Percentiles rank a stretch among this genome's conserved stretches.
phyloP scores from a whole-genome alignment of 2,888 invertebrate species.

The Steinernema scapterisci region DNA sequence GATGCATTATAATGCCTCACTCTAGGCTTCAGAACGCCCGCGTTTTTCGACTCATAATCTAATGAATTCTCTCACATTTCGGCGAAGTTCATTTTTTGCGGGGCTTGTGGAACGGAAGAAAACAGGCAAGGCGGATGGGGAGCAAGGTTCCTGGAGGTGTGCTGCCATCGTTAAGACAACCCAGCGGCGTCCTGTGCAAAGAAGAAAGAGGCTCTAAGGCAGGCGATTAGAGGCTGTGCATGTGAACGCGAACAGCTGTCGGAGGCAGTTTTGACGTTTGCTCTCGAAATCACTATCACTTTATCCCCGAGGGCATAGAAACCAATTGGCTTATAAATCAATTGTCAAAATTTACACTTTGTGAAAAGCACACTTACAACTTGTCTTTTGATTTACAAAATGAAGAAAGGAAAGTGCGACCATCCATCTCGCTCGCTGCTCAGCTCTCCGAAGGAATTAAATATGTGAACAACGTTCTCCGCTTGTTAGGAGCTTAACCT shows the following conservation, averaged over 20 bases:
- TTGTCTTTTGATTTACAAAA: neutral
- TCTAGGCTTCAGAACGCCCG: neutral
- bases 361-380: constrained; percentile 15
- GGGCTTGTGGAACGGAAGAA: too few relatives aligned
- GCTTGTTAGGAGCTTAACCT: constrained; percentile 1
- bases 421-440: neutral
- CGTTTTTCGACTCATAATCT: neutral
- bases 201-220: constrained; percentile 8
- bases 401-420: neutral
- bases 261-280: neutral
- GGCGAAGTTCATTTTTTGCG: too few relatives aligned
- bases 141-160: too few relatives aligned
- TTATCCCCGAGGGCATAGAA: constrained; percentile 20
- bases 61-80: too few relatives aligned
- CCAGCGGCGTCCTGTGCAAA: neutral
- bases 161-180: too few relatives aligned
- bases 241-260: constrained; percentile 18
- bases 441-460: neutral
- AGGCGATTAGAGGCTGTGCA: neutral
- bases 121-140: too few relatives aligned
- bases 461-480: neutral
- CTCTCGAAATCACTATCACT: constrained; percentile 31
- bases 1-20: constrained; percentile 12
- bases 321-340: constrained; percentile 24
- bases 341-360: constrained; percentile 32